These are phyloP conservation scores for Cairina moschata DNA, from an alignment of 2,113 vertebrate species.

Conservation along the genomic window DNA sequence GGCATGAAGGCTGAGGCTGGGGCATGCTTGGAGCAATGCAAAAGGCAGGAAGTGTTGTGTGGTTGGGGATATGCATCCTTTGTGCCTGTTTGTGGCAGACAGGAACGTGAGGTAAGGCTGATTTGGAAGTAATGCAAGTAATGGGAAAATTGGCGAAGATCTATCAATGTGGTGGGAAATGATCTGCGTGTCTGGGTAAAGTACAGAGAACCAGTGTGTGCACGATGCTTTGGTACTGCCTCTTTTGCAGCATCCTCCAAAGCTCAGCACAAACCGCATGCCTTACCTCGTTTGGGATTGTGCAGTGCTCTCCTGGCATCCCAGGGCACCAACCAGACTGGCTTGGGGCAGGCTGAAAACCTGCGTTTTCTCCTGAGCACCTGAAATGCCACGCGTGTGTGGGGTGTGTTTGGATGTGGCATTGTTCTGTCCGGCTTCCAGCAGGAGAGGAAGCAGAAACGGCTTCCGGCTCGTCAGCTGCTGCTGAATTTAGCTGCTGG, in stretches of 20 bases:
- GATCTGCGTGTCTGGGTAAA: neutral
- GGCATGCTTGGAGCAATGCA: neutral
- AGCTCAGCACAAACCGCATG: neutral
- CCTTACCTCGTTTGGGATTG: neutral
- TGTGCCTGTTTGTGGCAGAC: neutral
- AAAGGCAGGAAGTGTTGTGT: neutral
- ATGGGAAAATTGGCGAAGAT: neutral
- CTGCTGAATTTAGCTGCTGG: slow-evolving; percentile 9
- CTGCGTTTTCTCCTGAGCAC: neutral
- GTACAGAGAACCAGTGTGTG: neutral
- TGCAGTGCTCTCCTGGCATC: neutral
- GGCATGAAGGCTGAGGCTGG: neutral
- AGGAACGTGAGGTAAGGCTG: neutral
- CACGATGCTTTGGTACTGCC: neutral
- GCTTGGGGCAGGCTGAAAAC: neutral
- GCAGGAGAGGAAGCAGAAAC: slow-evolving; percentile 17
- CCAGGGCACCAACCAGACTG: neutral
- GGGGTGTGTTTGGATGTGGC: neutral
- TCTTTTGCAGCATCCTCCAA: neutral
- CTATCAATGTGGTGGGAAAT: neutral
- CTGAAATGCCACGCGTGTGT: neutral
- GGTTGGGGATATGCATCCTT: neutral
- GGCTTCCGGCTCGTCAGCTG: neutral
- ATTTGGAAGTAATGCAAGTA: neutral
- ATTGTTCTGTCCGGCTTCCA: neutral